These are phyloP conservation scores for Arrhamphus sclerolepis DNA, from an alignment of 2,797 vertebrate species.

Conservation along the genomic window DNA sequence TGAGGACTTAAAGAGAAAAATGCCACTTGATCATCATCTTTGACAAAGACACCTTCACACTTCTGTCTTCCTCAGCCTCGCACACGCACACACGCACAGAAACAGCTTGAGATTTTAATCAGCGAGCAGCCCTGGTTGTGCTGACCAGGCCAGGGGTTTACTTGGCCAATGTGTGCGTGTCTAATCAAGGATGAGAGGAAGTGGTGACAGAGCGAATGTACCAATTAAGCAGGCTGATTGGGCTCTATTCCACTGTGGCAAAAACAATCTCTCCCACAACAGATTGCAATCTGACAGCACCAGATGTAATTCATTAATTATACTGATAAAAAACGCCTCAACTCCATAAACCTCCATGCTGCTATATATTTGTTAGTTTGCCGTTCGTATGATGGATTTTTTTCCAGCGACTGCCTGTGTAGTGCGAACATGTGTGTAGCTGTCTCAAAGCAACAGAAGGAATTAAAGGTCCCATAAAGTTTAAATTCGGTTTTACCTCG, in stretches of 20 bases:
- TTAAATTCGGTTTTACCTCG: no score
- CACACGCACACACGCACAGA: conserved; percentile 19
- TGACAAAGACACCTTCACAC: conserved; percentile 17
- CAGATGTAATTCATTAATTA: conserved; percentile 86
- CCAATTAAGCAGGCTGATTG: conserved; percentile 83
- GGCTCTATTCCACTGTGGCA: conserved; percentile 77
- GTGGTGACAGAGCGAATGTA: conserved; percentile 79
- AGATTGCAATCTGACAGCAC: conserved; percentile 84
- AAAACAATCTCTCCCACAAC: conserved; percentile 80
- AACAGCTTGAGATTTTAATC: conserved; percentile 68
- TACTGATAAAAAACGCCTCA: conserved; percentile 75
- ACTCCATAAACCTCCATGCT: conserved; percentile 63
- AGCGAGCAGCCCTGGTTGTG: conserved; percentile 51
- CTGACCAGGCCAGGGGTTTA: conserved; percentile 71
- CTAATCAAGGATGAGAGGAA: conserved; percentile 80
- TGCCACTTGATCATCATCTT: conserved; percentile 23
- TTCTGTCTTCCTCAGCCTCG: not conserved
- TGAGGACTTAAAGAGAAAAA: conserved; percentile 12
- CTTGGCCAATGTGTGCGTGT: conserved; percentile 64
- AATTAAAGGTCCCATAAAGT: no score
- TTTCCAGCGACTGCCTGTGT: conserved; percentile 33
- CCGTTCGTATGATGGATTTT: conserved; percentile 56
- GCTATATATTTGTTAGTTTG: conserved; percentile 69
- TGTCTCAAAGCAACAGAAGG: conserved; percentile 35
- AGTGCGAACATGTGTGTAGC: conserved; percentile 17